Percentiles rank a stretch among this genome's conserved stretches.
Evolutionary conservation across 2,888 invertebrate species (phyloP).

Genomic region (Drosophila barbarae): DNA sequence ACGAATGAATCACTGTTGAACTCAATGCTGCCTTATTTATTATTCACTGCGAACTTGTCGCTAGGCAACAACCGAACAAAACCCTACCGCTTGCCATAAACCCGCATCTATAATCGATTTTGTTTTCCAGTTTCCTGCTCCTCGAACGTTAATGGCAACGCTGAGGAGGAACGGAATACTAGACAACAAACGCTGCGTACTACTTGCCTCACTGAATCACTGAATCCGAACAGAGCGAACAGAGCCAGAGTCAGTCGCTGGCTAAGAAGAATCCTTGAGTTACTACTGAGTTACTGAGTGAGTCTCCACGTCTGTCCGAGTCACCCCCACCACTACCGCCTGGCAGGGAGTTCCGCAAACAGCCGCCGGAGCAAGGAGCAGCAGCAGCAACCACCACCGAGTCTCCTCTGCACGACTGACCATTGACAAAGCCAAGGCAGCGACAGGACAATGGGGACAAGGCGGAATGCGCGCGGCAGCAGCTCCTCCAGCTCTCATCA

Average conservation of each 20-base stretch:
- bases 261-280: constrained; percentile 16
- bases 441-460: constrained; percentile 60
- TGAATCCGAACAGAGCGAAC: constrained; percentile 3
- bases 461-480: constrained; percentile 73
- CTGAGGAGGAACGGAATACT: constrained; percentile 69
- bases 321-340: constrained; percentile 46
- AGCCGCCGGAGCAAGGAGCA: constrained; percentile 67
- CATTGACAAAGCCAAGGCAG: constrained; percentile 55
- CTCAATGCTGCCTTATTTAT: constrained; percentile 64
- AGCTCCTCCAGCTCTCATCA: constrained; percentile 70
- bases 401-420: constrained; percentile 57
- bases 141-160: constrained; percentile 73
- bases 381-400: constrained; percentile 70
- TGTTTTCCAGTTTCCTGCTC: constrained; percentile 75
- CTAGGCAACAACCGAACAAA: constrained; percentile 14
- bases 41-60: constrained; percentile 25
- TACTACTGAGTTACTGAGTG: constrained; percentile 55
- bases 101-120: constrained; percentile 67
- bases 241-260: constrained; percentile 5
- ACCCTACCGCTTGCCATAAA: constrained; percentile 45
- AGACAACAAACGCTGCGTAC: constrained; percentile 34
- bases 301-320: constrained; percentile 73
- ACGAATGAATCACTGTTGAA: constrained; percentile 47
- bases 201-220: constrained; percentile 17
- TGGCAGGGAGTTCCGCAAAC: constrained; percentile 52